Evolutionary conservation across 1,140 invertebrate species (phyloP).

Genomic region (Protaetia brevitarsis): DNA sequence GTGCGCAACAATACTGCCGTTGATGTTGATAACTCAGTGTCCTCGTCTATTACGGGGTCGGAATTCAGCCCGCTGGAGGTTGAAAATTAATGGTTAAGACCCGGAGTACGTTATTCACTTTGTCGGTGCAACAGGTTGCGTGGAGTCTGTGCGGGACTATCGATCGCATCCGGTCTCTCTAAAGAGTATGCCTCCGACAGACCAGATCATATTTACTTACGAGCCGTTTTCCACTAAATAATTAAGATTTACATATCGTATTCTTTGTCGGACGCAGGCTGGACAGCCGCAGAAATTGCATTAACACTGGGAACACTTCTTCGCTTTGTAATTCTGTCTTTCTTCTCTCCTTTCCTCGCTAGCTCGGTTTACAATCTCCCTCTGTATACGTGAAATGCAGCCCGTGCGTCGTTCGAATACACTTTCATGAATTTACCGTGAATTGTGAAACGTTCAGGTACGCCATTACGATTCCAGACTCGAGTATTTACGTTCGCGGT

Average conservation of each 20-base stretch:
- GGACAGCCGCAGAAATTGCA: background rate
- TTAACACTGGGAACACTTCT: background rate
- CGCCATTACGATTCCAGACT: background rate
- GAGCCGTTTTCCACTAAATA: background rate
- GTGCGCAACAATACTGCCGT: background rate
- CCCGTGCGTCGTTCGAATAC: background rate
- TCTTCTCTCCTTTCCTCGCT: background rate
- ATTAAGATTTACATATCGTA: background rate
- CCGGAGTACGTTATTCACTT: background rate
- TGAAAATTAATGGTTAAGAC: slow-evolving; percentile 9
- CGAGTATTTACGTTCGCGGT: background rate
- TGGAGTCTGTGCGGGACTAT: background rate
- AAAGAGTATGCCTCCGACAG: background rate
- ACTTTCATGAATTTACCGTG: background rate
- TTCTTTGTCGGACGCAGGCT: background rate
- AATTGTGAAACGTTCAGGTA: background rate
- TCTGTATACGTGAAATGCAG: background rate
- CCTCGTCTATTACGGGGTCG: slow-evolving; percentile 1
- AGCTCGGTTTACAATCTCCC: background rate
- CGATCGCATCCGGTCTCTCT: too few species aligned
- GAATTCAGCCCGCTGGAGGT: background rate
- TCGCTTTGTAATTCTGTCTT: background rate
- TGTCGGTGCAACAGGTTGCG: background rate
- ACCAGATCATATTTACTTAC: background rate
- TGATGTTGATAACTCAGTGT: background rate